Percentiles rank a stretch among this genome's conserved stretches.
phyloP scores from a whole-genome alignment of 2,888 invertebrate genomes.

The Papilio gigon region DNA sequence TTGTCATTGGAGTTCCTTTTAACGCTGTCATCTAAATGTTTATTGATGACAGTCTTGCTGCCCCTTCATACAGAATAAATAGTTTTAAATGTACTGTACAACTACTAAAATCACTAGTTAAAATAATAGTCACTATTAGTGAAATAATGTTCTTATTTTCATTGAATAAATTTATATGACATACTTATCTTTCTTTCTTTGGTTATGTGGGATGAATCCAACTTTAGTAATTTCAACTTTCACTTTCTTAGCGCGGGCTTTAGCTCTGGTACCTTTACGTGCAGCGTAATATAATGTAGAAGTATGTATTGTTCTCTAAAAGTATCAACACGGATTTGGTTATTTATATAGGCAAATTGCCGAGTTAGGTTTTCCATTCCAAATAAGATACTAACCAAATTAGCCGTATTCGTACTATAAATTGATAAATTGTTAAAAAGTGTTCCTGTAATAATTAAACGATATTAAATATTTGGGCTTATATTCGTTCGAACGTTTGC shows the following conservation, averaged over 20 bases:
- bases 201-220: slow-evolving; percentile 88
- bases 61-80: slow-evolving; percentile 49
- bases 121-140: too few relatives aligned
- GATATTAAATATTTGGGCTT: slow-evolving; percentile 31
- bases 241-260: slow-evolving; percentile 88
- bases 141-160: background rate
- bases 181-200: slow-evolving; percentile 77
- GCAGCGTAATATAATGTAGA: slow-evolving; percentile 87
- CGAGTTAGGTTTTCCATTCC: background rate
- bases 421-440: slow-evolving; percentile 59
- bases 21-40: slow-evolving; percentile 82
- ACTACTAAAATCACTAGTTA: too few relatives aligned
- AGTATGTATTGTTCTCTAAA: slow-evolving; percentile 80
- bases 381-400: slow-evolving; percentile 58
- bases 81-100: background rate
- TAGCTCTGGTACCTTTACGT: slow-evolving; percentile 91
- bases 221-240: slow-evolving; percentile 89
- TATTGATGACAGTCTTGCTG: slow-evolving; percentile 67
- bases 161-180: slow-evolving; percentile 25
- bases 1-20: slow-evolving; percentile 77
- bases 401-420: slow-evolving; percentile 59
- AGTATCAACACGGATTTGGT: slow-evolving; percentile 41
- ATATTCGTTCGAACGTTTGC: background rate
- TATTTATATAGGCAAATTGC: background rate
- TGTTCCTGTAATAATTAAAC: slow-evolving; percentile 61